Base-by-base conservation (phyloP, 2,113 vertebrate species). In the Microtus richardsoni region DNA sequence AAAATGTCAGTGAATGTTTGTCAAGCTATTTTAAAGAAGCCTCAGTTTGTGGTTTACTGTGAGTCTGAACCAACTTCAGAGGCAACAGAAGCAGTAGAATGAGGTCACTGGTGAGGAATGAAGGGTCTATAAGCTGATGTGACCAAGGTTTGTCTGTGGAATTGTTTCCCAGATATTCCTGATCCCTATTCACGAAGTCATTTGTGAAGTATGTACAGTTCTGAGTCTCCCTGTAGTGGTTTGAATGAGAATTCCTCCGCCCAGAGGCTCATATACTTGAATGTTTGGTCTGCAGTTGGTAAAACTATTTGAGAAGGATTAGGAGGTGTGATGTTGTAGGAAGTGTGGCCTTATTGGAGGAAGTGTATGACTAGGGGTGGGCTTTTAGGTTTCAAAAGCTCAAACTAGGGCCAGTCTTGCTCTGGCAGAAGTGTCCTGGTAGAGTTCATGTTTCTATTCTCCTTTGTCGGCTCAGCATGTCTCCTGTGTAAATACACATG, bases 401-500 rank as follows among this genome's bases (percentile, higher is more conserved):
- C 11, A 39, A 58, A 62, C 22, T 64, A 84, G 80, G 36, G 9
- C 24, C 9, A 17, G 14, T 84, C 7, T 64, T 64, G 14, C 24
- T 26, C 12, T n/a, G n/a, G n/a, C n/a, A 92, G 85, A 74, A 91
- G 58, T 74, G 11, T 36, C 36, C 36, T 82, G 33, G 66, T 54
- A 36, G 82, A 82, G 74, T 73, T 94, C 92, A 26, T 0, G 3
- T 95, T 97, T 97, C 92, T 96, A 64, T 97, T 91, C 88, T 96
- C 90, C 60, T 70, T 91, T 91, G 92, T 95, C 36, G n/a, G 86
- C 97, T 79, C 97, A 97, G 97, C 97, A 83, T 58, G 97, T 75
- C 77, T 88, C 90, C 93, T 85, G 49, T 97, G 91, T 97, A 97
- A 97, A 97, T 95, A 97, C 93, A 96, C 96, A 62, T 92, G 95